Evolutionary conservation across 92 coral and sea anemone genomes (phyloP).

Genomic region (Phenganax subtilis): DNA sequence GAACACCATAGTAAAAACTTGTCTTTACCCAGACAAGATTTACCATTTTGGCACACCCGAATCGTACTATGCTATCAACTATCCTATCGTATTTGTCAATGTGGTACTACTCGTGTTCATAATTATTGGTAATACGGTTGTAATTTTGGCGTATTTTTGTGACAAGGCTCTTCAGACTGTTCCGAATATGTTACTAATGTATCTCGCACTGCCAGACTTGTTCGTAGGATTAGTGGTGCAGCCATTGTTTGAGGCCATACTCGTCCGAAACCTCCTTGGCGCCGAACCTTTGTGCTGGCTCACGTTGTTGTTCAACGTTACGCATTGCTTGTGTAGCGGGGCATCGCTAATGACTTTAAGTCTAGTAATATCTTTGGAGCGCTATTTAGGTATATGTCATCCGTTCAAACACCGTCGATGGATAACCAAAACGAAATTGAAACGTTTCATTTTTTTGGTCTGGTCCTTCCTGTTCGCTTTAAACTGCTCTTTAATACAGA

Average conservation of each 20-base stretch:
- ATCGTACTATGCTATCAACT: not conserved
- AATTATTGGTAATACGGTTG: constrained; percentile 2
- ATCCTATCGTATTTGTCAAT: not conserved
- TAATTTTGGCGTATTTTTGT: constrained; percentile 8
- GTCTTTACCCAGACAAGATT: constrained; percentile 9
- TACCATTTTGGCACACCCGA: constrained; percentile 13
- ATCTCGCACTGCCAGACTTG: constrained; percentile 7
- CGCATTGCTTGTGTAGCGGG: constrained; percentile 2
- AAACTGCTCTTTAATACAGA: constrained; percentile 12
- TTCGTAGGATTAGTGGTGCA: constrained; percentile 7
- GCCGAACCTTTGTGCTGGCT: constrained; percentile 6
- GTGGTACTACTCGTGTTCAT: not conserved
- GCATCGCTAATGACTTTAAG: constrained; percentile 23
- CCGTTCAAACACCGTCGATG: constrained; percentile 24
- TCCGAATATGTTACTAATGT: constrained; percentile 25
- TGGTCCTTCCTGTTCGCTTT: constrained; percentile 5
- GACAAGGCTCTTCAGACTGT: constrained; percentile 17
- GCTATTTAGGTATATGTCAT: constrained; percentile 15
- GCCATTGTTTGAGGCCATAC: constrained; percentile 21
- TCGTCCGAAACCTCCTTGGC: constrained; percentile 10
- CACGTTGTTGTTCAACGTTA: constrained; percentile 9
- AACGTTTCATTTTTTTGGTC: not conserved
- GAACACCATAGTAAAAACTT: not conserved
- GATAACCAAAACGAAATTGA: constrained; percentile 10
- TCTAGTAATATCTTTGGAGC: constrained; percentile 12